Conservation (phyloP, 2,113 vertebrate species). For the Hippolais icterina region DNA sequence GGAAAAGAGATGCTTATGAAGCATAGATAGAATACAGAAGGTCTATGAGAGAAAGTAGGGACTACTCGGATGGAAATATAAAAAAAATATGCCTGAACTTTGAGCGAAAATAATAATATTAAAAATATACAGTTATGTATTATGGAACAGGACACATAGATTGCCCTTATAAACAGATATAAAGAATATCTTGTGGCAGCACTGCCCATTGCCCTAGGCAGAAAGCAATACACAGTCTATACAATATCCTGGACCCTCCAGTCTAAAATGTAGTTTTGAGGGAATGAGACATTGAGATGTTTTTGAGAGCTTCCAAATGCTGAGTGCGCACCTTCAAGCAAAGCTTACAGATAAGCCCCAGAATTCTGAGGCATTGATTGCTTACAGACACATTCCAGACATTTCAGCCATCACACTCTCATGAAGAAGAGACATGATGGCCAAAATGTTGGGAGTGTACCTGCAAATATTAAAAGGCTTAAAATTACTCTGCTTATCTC, state of each 20-base stretch:
- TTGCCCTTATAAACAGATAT: not conserved
- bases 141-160: not conserved
- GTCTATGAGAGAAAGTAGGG: not conserved
- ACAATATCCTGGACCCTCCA: too few species aligned
- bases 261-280: not conserved
- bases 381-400: conserved; percentile 34
- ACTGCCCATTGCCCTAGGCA: not conserved
- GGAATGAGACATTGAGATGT: not conserved
- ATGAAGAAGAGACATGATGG: not conserved
- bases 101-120: not conserved
- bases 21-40: not conserved
- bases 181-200: not conserved
- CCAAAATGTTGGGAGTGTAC: conserved; percentile 49
- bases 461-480: conserved; percentile 47
- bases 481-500: conserved; percentile 38
- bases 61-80: fast-evolving
- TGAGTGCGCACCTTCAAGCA: not conserved
- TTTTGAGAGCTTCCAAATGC: not conserved
- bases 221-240: not conserved
- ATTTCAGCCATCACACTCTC: not conserved
- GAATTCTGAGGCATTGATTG: not conserved
- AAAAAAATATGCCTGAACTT: not conserved
- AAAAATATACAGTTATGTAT: not conserved
- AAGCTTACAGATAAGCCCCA: not conserved
- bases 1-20: not conserved